Evolutionary conservation across 2,888 invertebrate species (phyloP), one percentile per base, ranked within the genome.

Genomic region (Pterobdella sp.): DNA sequence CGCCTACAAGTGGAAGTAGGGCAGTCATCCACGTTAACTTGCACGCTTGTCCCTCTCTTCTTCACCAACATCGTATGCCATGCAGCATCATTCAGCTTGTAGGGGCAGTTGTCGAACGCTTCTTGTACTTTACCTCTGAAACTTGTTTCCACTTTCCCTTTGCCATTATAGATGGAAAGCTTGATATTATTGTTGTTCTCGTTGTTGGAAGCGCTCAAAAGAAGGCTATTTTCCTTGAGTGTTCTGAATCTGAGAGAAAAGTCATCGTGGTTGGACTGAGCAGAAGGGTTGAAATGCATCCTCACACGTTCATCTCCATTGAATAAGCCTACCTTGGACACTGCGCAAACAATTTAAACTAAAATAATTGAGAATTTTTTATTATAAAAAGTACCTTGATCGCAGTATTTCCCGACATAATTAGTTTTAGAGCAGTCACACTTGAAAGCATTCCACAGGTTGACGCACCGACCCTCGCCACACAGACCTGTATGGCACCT

Each of bases 31-130:
- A 83, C 80, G 79, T 80, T 81, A 3, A 80, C 76, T 63, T 80
- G 77, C 32, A 83, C 60, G 35, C 81, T 74, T 69, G 81, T 79
- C 32, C 81, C 83, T 42, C 82, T 78, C 26, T 83, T 78, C 36
- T 78, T 77, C 18, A 84, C 77, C 75, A 81, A 77, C 56, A 83
- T 69, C 0, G 81, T 82, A 77, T 84, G 84, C 84, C 84, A 84
- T 35, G 79, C 72, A 52, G 80, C 77, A 73, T 83, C 83, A 75
- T 81, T 80, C 73, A 82, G 74, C 1, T 35, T 31, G 52, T 74
- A 63, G 4, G 75, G 67, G 37, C 76, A 76, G 4, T 49, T 65
- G 31, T 68, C 36, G 18, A n/a, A 35, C 37, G 68, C 31, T n/a
- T 49, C 42, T 64, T 56, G 35, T 7, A 68, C 31, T 22, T 75